phyloP scores from a whole-genome alignment of 2,888 invertebrate species.

The Oligia strigilis region DNA sequence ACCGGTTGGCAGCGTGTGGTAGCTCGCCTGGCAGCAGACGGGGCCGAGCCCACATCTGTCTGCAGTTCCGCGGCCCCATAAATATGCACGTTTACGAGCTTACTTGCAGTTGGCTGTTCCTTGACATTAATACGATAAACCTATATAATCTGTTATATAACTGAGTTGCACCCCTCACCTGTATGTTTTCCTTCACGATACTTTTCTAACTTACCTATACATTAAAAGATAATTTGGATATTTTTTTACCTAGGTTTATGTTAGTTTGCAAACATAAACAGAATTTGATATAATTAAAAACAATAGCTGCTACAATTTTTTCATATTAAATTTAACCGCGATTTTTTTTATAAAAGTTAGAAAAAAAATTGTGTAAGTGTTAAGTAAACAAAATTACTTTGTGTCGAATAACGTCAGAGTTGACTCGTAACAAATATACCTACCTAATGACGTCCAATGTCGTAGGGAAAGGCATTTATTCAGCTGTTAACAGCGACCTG shows the following conservation, averaged over 20 bases:
- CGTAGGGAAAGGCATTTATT: slow-evolving; percentile 30
- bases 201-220: neutral
- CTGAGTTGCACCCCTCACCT: slow-evolving; percentile 9
- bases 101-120: slow-evolving; percentile 44
- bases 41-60: slow-evolving; percentile 46
- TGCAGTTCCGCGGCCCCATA: slow-evolving; percentile 33
- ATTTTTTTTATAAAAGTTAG: neutral
- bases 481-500: slow-evolving; percentile 31
- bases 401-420: slow-evolving; percentile 4
- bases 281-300: neutral
- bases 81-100: slow-evolving; percentile 56
- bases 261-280: neutral
- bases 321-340: neutral
- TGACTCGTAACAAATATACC: neutral
- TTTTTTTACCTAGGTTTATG: neutral
- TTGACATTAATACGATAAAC: slow-evolving; percentile 60
- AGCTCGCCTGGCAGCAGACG: slow-evolving; percentile 1
- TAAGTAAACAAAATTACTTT: neutral
- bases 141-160: slow-evolving; percentile 42
- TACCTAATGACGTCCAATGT: slow-evolving; percentile 19
- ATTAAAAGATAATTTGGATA: neutral
- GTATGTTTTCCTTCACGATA: slow-evolving; percentile 28
- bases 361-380: slow-evolving; percentile 3
- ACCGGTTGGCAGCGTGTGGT: slow-evolving; percentile 47
- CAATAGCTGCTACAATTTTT: neutral